A percentile compares a stretch with the other conserved stretches of the same genome.
Conservation (phyloP, 2,797 vertebrate species). For the Clamator glandarius region DNA sequence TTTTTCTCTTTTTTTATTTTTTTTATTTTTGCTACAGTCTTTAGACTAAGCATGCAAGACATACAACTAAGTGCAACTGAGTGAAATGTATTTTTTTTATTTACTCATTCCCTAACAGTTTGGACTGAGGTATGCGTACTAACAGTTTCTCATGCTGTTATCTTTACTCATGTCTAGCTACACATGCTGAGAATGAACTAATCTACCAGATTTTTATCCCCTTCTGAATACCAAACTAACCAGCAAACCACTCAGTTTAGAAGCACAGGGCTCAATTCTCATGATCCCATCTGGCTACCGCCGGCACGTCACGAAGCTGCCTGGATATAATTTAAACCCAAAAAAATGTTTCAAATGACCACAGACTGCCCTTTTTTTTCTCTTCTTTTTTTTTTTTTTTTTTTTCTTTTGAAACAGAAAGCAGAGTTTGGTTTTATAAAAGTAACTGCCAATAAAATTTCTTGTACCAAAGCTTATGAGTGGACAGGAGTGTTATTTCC, state of each 20-base stretch:
- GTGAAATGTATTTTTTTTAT: constrained; percentile 90
- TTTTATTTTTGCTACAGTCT: constrained; percentile 88
- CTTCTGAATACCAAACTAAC: constrained; percentile 86
- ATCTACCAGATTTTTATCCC: constrained; percentile 89
- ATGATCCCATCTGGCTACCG: constrained; percentile 82
- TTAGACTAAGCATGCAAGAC: constrained; percentile 98
- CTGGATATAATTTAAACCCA: constrained; percentile 77
- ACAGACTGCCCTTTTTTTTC: constrained; percentile 76
- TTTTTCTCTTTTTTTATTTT: constrained; percentile 72
- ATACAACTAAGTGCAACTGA: constrained; percentile 94
- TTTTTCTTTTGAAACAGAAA: constrained; percentile 72
- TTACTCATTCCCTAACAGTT: constrained; percentile 95
- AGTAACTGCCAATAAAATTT: constrained; percentile 85
- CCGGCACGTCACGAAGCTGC: constrained; percentile 88
- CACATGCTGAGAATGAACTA: constrained; percentile 95
- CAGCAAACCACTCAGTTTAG: constrained; percentile 83
- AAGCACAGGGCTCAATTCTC: constrained; percentile 83
- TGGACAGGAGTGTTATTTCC: constrained; percentile 91
- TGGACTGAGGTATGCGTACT: constrained; percentile 95
- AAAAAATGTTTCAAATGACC: constrained; percentile 79
- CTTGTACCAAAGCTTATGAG: constrained; percentile 89
- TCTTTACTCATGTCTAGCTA: constrained; percentile 96
- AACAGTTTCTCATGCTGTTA: constrained; percentile 96
- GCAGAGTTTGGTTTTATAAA: constrained; percentile 76
- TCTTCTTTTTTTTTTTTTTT: not conserved